Evolutionary conservation across 2,797 vertebrate species (phyloP).

Genomic region (Takifugu rubripes): DNA sequence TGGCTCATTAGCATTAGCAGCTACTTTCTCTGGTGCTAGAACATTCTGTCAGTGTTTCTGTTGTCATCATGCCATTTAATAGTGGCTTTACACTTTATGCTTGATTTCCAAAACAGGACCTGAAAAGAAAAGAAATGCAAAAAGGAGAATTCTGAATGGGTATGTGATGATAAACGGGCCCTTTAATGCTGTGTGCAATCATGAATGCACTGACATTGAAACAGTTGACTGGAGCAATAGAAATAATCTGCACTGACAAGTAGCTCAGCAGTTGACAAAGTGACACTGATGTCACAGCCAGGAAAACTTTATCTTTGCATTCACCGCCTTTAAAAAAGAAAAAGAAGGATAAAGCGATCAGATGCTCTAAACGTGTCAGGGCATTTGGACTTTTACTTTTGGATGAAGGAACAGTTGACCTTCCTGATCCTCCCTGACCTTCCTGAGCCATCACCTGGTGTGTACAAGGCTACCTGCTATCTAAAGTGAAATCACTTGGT

Average conservation of each 20-base stretch:
- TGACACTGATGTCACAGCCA: constrained; percentile 53
- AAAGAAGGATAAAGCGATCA: neutral
- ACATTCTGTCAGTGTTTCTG: neutral
- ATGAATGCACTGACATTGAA: constrained; percentile 46
- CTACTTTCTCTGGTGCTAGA: constrained; percentile 7
- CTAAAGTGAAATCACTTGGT: no score
- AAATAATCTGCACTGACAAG: constrained; percentile 53
- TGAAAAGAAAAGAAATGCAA: constrained; percentile 29
- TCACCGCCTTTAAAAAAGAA: constrained; percentile 28
- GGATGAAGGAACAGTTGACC: no score
- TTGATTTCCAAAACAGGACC: neutral
- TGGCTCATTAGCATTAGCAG: constrained; percentile 41
- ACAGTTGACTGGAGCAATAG: constrained; percentile 46
- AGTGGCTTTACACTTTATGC: constrained; percentile 10
- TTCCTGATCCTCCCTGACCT: no score
- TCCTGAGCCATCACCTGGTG: no score
- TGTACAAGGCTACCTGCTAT: no score
- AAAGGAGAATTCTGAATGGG: constrained; percentile 6
- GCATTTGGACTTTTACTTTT: no score
- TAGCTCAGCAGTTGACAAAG: constrained; percentile 50
- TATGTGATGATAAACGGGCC: neutral
- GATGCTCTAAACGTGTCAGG: no score
- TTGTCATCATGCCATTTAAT: neutral
- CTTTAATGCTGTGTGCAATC: constrained; percentile 31
- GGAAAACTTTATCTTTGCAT: constrained; percentile 21